Evolutionary conservation across 2,797 vertebrate genomes (phyloP).

Genomic region (Acanthopagrus latus): DNA sequence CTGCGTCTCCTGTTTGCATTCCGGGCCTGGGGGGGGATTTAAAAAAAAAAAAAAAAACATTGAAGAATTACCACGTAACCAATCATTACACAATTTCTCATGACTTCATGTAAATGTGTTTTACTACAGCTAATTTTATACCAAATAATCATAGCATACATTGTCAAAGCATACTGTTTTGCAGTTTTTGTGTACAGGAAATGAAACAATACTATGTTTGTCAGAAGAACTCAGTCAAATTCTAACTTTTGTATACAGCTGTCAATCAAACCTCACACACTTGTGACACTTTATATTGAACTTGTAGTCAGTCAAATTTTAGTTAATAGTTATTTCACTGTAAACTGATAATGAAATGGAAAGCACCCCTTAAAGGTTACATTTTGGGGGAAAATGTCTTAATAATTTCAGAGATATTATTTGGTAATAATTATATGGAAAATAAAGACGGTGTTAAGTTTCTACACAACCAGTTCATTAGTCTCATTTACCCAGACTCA

Average conservation of each 20-base stretch:
- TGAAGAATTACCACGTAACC: neutral
- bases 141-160: neutral
- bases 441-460: neutral
- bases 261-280: neutral
- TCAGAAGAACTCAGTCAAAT: neutral
- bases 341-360: too few species aligned
- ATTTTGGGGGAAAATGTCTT: too few species aligned
- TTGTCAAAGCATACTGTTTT: neutral
- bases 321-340: too few species aligned
- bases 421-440: neutral
- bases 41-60: too few species aligned
- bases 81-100: too few species aligned
- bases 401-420: neutral
- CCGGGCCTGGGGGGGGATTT: slow-evolving; percentile 47
- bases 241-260: neutral
- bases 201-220: neutral
- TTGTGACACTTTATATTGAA: too few species aligned
- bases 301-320: too few species aligned
- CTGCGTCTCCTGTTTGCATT: slow-evolving; percentile 86
- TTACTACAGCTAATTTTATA: too few species aligned
- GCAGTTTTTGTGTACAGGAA: neutral
- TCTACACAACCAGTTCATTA: neutral
- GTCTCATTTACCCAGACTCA: neutral
- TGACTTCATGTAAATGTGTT: too few species aligned
- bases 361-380: neutral